Evolutionary conservation across 1,140 invertebrate genomes (phyloP), one percentile per base, ranked within the genome.

Genomic region (Nasonia giraulti): DNA sequence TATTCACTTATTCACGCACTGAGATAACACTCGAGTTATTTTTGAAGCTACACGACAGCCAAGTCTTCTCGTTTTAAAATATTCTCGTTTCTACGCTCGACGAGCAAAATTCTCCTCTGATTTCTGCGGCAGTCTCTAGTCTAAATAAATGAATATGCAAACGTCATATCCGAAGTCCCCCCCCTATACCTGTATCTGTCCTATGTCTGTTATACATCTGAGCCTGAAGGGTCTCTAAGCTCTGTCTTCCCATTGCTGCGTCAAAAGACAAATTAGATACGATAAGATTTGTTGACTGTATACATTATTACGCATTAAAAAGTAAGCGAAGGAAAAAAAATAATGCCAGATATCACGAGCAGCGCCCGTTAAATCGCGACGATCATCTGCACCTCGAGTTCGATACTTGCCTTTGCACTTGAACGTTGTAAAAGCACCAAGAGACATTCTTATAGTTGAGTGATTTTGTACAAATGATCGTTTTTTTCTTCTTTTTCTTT

Each of bases 161-260:
- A 71, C 17, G 79, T 79, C 23, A 44, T 27, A 27, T 47, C 44
- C 37, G 17, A 71, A 31, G 2, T 68, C 66, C 66, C 44, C 44
- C 55, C 33, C 20, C 17, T 62, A 62, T 62, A 62, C 55, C 55
- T 62, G 17, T 62, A 68, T 85, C 62, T 85, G 47, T 82, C 77
- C 83, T 85, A 78, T 78, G 44, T 85, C 80, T 76, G 79, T 85
- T 85, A 77, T 44, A 82, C 47, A 78, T 90, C 88, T 91, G 91
- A 91, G 91, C 91, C 91, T 89, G 86, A 91, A 90, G 87, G 89
- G 89, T 92, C 89, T 92, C 91, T 90, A 90, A 90, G 91, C 91
- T 92, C 92, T 91, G 92, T 93, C 92, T 93, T 93, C 92, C 92
- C 92, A 91, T 91, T 89, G 91, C 92, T 92, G 89, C 91, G 91